Percentiles rank a stretch among this genome's conserved stretches.
Evolutionary conservation across 2,113 vertebrate species (phyloP).

Genomic region (Zosterops japonicus): DNA sequence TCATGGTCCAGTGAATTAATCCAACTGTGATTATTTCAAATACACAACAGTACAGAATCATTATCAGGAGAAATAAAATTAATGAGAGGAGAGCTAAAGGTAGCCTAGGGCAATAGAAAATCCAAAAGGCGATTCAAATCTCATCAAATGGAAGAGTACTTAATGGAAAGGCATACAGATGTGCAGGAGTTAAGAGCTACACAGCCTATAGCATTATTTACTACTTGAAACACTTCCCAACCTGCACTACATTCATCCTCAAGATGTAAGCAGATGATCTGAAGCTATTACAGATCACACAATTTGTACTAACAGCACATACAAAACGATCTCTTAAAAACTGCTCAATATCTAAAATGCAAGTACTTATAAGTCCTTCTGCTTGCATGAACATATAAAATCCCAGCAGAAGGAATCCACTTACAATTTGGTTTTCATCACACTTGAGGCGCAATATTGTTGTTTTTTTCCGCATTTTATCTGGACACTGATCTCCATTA

Average conservation of each 20-base stretch:
- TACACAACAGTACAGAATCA: neutral
- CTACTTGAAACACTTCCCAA: neutral
- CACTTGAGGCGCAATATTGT: slow-evolving; percentile 88
- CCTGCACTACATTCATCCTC: neutral
- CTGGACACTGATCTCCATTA: slow-evolving; percentile 82
- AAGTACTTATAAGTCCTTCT: neutral
- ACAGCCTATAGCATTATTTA: neutral
- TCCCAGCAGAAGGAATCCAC: neutral
- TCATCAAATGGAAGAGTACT: neutral
- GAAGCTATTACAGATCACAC: neutral
- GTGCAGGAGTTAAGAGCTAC: neutral
- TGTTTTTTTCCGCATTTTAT: slow-evolving; percentile 74
- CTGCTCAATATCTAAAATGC: neutral
- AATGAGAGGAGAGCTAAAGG: neutral
- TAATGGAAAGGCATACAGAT: neutral
- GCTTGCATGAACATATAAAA: neutral
- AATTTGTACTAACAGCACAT: neutral
- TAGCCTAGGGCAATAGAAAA: neutral
- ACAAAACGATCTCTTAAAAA: neutral
- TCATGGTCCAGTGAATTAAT: neutral
- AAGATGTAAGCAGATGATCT: neutral
- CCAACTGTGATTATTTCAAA: neutral
- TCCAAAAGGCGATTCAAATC: neutral
- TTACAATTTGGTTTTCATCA: slow-evolving; percentile 82
- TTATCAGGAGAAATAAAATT: neutral